phyloP scores from a whole-genome alignment of 2,113 vertebrate genomes.

The Psilopsiagon aurifrons region DNA sequence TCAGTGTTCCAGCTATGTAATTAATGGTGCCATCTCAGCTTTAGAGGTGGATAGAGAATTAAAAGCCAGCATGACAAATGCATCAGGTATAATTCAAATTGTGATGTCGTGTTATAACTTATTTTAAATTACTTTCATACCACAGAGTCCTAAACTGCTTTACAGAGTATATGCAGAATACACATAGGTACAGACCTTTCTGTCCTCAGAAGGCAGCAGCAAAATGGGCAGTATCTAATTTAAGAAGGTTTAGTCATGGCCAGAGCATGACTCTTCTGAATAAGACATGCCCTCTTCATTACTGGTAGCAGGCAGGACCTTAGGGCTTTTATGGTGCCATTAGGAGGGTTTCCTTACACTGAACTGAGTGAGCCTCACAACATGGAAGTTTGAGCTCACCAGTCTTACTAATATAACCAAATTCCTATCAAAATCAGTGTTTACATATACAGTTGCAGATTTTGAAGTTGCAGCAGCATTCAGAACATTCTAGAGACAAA shows the following conservation, averaged over 20 bases:
- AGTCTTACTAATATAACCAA: neutral
- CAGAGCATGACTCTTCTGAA: neutral
- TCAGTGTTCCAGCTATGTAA: slow-evolving; percentile 3
- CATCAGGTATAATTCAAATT: slow-evolving; percentile 9
- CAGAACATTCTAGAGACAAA: neutral
- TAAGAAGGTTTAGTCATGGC: neutral
- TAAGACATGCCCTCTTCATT: neutral
- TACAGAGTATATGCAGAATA: neutral
- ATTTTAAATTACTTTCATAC: neutral
- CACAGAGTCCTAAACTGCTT: neutral
- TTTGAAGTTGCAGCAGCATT: neutral
- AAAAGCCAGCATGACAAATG: slow-evolving; percentile 24
- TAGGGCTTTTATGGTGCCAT: neutral
- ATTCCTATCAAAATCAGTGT: neutral
- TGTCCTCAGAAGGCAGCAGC: neutral
- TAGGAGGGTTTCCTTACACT: neutral
- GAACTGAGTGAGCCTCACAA: neutral
- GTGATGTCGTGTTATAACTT: neutral
- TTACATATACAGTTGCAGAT: neutral
- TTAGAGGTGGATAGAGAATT: slow-evolving; percentile 34
- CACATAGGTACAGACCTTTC: neutral
- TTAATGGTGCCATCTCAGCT: slow-evolving; percentile 13
- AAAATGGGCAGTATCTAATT: neutral
- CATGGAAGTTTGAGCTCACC: neutral
- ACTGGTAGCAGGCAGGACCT: neutral